A percentile compares a stretch with the other conserved stretches of the same genome.
Evolutionary conservation across 2,888 invertebrate genomes (phyloP).

Genomic region (Pristionchus exspectatus): DNA sequence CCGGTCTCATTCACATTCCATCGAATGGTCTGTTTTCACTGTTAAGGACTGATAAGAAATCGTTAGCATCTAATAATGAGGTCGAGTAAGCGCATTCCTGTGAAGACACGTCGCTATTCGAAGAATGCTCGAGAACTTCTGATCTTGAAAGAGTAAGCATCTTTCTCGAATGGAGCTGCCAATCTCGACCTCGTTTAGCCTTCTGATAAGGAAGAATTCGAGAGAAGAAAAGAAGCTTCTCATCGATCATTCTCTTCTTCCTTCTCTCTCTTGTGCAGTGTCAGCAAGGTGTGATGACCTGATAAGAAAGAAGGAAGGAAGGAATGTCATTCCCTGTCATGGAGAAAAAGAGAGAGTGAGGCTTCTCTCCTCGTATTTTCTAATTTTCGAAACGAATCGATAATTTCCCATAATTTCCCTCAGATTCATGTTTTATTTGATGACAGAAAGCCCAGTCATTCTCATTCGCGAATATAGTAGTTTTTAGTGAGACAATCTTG

Average conservation of each 20-base stretch:
- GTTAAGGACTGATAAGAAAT: not conserved
- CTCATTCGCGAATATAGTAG: not conserved
- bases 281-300: constrained; percentile 20
- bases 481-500: not conserved
- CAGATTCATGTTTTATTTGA: not conserved
- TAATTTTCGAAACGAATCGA: not conserved
- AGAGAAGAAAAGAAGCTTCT: not conserved
- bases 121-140: not conserved
- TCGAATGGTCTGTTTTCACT: not conserved
- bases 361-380: not conserved
- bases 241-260: not conserved
- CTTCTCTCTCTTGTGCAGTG: constrained; percentile 4
- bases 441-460: not conserved
- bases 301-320: not conserved
- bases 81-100: not conserved
- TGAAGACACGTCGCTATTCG: not conserved
- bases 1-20: constrained; percentile 26
- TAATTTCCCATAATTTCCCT: not conserved
- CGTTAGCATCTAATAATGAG: not conserved
- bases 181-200: not conserved
- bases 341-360: not conserved
- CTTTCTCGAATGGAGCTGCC: not conserved
- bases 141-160: not conserved
- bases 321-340: not conserved
- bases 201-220: not conserved